phyloP scores from a whole-genome alignment of 1,140 invertebrate species.

The Heliconius congener region DNA sequence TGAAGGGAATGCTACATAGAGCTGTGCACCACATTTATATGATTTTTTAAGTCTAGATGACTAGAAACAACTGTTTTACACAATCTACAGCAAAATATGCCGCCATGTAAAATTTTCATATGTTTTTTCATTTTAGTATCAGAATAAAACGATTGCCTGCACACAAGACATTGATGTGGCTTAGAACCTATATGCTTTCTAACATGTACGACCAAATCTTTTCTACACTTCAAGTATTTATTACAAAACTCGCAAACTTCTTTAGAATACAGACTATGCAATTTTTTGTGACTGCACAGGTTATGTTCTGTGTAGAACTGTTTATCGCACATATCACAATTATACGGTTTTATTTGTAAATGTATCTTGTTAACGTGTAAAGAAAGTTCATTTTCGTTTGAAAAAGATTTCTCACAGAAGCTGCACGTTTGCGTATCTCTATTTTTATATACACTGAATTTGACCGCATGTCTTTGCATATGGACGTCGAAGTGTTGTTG shows the following conservation, averaged over 20 bases:
- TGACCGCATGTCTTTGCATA: slow-evolving; percentile 59
- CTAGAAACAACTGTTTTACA: slow-evolving; percentile 59
- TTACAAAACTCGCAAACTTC: slow-evolving; percentile 65
- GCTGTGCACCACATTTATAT: slow-evolving; percentile 63
- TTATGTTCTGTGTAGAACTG: slow-evolving; percentile 66
- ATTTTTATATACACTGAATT: slow-evolving; percentile 45
- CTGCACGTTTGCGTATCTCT: slow-evolving; percentile 56
- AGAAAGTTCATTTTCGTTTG: slow-evolving; percentile 64
- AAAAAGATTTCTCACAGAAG: slow-evolving; percentile 68
- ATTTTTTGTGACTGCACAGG: slow-evolving; percentile 62
- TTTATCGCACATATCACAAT: slow-evolving; percentile 71
- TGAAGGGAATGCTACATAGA: slow-evolving; percentile 48
- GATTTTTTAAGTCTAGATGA: slow-evolving; percentile 56
- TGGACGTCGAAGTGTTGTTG: slow-evolving; percentile 56
- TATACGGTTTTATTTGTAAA: slow-evolving; percentile 73
- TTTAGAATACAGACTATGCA: slow-evolving; percentile 56
- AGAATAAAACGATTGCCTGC: slow-evolving; percentile 60
- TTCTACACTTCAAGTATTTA: slow-evolving; percentile 60
- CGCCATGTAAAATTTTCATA: slow-evolving; percentile 65
- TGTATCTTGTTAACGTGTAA: slow-evolving; percentile 72
- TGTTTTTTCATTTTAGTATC: slow-evolving; percentile 54
- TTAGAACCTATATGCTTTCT: slow-evolving; percentile 67
- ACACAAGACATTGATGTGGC: slow-evolving; percentile 61
- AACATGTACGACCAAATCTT: slow-evolving; percentile 64
- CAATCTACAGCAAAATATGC: slow-evolving; percentile 60